Base-by-base conservation (phyloP, 2,113 vertebrate species). In the Sylvietta virens region DNA sequence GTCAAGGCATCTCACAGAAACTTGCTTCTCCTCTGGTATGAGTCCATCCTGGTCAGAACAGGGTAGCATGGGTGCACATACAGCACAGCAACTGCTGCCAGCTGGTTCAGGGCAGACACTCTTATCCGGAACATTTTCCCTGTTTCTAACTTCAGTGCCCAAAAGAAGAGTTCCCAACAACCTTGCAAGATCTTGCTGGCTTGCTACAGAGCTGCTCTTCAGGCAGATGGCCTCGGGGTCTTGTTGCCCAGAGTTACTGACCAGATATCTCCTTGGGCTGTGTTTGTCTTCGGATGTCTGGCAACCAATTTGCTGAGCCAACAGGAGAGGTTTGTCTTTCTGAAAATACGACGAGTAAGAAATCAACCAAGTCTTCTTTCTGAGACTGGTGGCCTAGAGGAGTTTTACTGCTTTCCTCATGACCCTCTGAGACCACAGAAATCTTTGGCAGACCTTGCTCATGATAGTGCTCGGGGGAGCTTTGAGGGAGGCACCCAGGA, bases 81-180 rank as follows among this genome's bases (percentile, higher is more conserved):
- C 11, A 71, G 15, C 57, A 67, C 47, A 58, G 26, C 22, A 62
- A 9, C 31, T 40, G 7, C 57, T 91, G 14, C 42, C 4, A 4
- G 28, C 16, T 66, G 19, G 4, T 44, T 54, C 17, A 24, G 28
- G 28, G 13, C 42, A 62, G 39, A 62, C 48, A 44, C 13, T 13
- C 11, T 61, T 18, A 37, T 16, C 20, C 0, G 0, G 28, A 62
- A 15, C 0, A 0, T 12, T 88, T 93, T 86, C 45, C 24, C 9
- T 53, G 4, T 60, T 82, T 88, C 24, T 66, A 11, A 42, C 54
- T 67, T 45, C 56, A 69, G 24, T 61, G 24, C 11, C 57, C 57
- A 33, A 51, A 86, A 54, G 19, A 35, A 83, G 18, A 86, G 4
- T 9, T 83, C 28, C 31, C 33, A 64, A 17, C 2, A 64, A 17